These are phyloP conservation scores for Apis cerana DNA, from an alignment of 1,140 invertebrate species.

Conservation along the genomic window DNA sequence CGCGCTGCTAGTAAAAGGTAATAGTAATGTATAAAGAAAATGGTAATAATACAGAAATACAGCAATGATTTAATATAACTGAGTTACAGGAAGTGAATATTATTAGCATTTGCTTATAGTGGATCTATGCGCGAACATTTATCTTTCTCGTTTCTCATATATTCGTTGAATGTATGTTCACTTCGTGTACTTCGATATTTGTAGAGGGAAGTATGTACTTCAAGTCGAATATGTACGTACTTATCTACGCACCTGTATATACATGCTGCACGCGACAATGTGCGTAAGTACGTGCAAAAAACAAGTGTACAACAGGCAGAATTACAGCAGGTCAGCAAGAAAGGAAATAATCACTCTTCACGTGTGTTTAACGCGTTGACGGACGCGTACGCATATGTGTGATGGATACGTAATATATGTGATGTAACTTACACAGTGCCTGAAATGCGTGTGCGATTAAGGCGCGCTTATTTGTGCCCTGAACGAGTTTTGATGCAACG, in stretches of 20 bases:
- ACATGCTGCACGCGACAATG: background rate
- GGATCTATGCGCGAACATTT: constrained; percentile 38
- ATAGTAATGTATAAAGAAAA: constrained; percentile 55
- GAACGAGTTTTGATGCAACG: constrained; percentile 42
- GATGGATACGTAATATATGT: constrained; percentile 32
- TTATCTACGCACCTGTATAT: background rate
- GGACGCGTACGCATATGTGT: constrained; percentile 10
- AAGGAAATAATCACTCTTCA: constrained; percentile 54
- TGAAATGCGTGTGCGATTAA: constrained; percentile 23
- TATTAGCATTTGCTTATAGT: constrained; percentile 73
- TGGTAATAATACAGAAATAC: constrained; percentile 67
- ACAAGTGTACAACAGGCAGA: constrained; percentile 33
- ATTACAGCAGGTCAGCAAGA: constrained; percentile 38
- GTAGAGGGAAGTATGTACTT: background rate
- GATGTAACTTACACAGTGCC: constrained; percentile 23
- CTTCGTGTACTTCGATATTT: background rate
- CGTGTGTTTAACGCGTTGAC: constrained; percentile 45
- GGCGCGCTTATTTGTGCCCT: constrained; percentile 12
- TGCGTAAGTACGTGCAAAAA: constrained; percentile 34
- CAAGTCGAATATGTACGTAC: background rate
- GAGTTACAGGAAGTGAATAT: constrained; percentile 75
- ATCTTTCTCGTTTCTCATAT: constrained; percentile 31
- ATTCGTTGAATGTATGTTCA: background rate
- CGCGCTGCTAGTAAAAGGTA: constrained; percentile 4
- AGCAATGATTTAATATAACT: constrained; percentile 70